Base-by-base conservation (phyloP, 1,140 invertebrate species). In the fruit fly (Drosophila melanogaster) region DNA sequence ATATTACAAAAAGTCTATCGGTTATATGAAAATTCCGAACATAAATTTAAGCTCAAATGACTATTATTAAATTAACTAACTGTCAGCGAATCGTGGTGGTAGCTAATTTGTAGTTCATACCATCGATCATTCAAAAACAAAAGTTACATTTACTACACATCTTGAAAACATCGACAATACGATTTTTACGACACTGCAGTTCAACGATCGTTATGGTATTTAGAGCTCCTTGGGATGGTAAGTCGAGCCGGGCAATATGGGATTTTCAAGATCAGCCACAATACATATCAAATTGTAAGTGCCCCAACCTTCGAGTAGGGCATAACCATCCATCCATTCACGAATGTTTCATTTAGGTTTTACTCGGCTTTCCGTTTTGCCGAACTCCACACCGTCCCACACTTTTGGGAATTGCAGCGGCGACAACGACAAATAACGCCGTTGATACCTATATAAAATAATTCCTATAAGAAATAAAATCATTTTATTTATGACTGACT, bases 401-500 rank as follows among this genome's bases (percentile, higher is more conserved):
- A 77, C 75, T 79, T 79, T 62, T 49, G 24, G 69, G 64, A 87
- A 84, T 66, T 79, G 64, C 84, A 84, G 35, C 74, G 53, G 58
- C 43, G 38, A 70, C 54, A 70, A 58, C 81, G 78, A 87, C 78
- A 86, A 87, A 80, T 64, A 64, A 77, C 73, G 46, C 54, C 66
- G 61, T 56, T 57, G 37, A 77, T 70, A 76, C 72, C 72, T 76
- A 79, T 79, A 79, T 71, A 79, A 80, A 78, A 81, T 69, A 83
- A 84, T 79, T 71, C 79, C 65, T 78, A 84, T 77, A 70, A 84
- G 69, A 80, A 89, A 89, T 84, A 84, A 87, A 89, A 89, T 89
- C 50, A 89, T 90, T 84, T 89, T 90, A 89, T 89, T 89, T 89
- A 89, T 80, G 84, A 89, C 85, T 84, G 65, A 76, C 72, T 76